Base-by-base conservation (phyloP, 2,888 invertebrate genomes). In the Diloba caeruleocephala region DNA sequence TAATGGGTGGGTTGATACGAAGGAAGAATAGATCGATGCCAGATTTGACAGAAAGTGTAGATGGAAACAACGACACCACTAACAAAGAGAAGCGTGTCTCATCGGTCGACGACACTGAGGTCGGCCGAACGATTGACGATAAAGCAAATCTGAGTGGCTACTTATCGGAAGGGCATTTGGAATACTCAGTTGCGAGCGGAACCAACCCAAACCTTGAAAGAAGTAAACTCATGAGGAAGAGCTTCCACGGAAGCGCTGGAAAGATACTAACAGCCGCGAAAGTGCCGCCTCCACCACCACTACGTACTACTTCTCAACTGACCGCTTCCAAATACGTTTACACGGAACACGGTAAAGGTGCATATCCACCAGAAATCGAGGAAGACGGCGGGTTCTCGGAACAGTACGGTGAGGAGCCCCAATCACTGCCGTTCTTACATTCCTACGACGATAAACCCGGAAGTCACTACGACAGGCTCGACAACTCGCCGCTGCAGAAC, bases 11-110 rank as follows among this genome's bases (percentile, higher is more conserved):
- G 1, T 89, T 98, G 43, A 98, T 98, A 43, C 95, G 97, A 56
- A 94, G 98, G 21, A 98, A 98, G 84, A 98, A 98, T 81, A 94
- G 98, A 65, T 98, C 98, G 46, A 97, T 98, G 97, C 98, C 98
- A 0, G 98, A 98, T 90, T 91, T 98, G 38, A 96, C 98, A 0
- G 98, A 98, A 83, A 96, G 96, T 0, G 96, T 96, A 38, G 94
- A 94, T 65, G 95, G 90, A 7, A 94, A 93, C 39, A 84, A 74
- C 32, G 88, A 92, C 38, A 77, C 89, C 7, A 76, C 82, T 61
- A 87, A 71, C 46, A 90, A 85, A 71, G 94, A 84, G 49, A 92
- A 86, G 78, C 93, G 85, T 12, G 89, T 84, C 36, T 90, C 90
- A 12, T 95, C 96, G 0, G 95, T 96, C n/a, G 97, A 97, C 80